Evolutionary conservation across 2,113 vertebrate genomes (phyloP), one percentile per base, ranked within the genome.

Genomic region (Rattus norvegicus): DNA sequence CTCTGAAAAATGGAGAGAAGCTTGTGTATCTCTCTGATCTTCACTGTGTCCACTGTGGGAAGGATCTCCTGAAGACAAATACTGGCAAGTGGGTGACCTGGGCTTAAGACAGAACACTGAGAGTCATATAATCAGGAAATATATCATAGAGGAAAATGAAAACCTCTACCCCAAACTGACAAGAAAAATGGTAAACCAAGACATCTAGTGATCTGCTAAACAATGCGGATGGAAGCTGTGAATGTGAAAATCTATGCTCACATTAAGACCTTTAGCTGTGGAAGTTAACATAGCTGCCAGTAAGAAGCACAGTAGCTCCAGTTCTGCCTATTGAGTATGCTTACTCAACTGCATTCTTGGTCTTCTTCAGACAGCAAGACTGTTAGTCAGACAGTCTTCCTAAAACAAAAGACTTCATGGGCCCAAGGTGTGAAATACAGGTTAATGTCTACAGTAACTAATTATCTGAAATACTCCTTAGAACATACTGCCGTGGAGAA

Each of bases 1-100:
- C 52, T 97, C 83, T 92, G 63, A 88, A 97, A 92, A 65, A 65
- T n/a, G 76, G 90, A 95, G 75, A 76, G 36, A 95, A 93, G 75
- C 43, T 56, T 13, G 19, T 12, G 14, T 54, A 54, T 56, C 47
- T 67, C 59, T 36, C 39, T 67, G 54, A 79, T 88, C 19, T 61
- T 39, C 65, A n/a, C 52, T 67, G 43, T 70, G 63, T 85, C 91
- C 90, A 75, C 92, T 91, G 69, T 81, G 70, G 63, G 83, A 94
- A 96, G 94, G 93, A 75, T 83, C 54, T 75, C 73, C 20, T 22
- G 14, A 84, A 90, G 73, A 75, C 54, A 90, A 67, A 95, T n/a
- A 89, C 76, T 61, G 43, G n/a, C 63, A 52, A 49, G 43, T 33
- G 63, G 49, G 43, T 75, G 63, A 49, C 16, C 61, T 80, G 67